Conservation (phyloP, 2,797 vertebrate genomes). For the Acomys russatus region DNA sequence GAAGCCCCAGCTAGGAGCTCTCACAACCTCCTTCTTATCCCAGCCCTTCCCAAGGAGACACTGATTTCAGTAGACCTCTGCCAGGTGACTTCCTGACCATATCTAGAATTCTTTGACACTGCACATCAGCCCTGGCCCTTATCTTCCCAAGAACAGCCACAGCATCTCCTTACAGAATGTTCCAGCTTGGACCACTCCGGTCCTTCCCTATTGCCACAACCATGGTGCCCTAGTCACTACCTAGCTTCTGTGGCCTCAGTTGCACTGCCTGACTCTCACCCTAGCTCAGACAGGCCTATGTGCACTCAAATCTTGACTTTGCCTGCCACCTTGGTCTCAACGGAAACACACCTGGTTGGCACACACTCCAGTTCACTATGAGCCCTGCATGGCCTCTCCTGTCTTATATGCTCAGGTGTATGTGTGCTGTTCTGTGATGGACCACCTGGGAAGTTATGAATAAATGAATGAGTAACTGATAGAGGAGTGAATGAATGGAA, state of each 20-base stretch:
- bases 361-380: fast-evolving
- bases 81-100: too few species aligned
- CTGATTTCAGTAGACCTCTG: neutral
- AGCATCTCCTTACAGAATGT: too few species aligned
- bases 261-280: neutral
- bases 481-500: neutral
- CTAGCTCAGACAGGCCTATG: neutral
- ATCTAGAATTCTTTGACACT: neutral
- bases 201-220: neutral
- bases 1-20: fast-evolving
- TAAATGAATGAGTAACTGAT: neutral
- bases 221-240: neutral
- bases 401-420: neutral
- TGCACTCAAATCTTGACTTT: neutral
- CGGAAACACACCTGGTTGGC: fast-evolving
- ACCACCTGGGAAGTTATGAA: neutral
- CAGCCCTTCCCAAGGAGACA: neutral
- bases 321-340: too few species aligned
- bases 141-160: neutral
- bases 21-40: neutral
- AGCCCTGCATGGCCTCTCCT: fast-evolving
- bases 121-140: fast-evolving
- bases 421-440: neutral
- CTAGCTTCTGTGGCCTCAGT: neutral
- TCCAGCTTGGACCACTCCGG: neutral